Percentiles rank a stretch among this genome's conserved stretches.
These are phyloP conservation scores for Aplysia californica DNA, from an alignment of 1,140 invertebrate species.

Conservation along the genomic window DNA sequence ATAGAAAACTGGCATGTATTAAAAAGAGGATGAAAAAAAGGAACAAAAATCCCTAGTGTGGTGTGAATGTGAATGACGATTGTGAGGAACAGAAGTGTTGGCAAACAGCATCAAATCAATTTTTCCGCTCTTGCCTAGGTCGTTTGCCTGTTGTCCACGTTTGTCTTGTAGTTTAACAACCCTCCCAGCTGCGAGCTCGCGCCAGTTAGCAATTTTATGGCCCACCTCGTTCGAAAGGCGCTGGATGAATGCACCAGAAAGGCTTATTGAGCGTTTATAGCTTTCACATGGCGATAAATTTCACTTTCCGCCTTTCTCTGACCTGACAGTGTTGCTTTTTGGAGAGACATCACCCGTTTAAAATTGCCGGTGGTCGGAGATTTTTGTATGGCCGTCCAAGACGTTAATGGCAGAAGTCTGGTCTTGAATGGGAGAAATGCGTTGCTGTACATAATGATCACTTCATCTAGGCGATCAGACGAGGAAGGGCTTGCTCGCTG, in stretches of 20 bases:
- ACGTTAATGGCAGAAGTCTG: conserved; percentile 1
- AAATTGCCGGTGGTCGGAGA: conserved; percentile 11
- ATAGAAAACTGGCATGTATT: too few species aligned
- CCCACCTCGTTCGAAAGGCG: neutral
- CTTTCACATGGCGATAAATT: conserved; percentile 23
- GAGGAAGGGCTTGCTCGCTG: neutral
- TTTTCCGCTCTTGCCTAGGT: neutral
- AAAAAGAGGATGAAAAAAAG: too few species aligned
- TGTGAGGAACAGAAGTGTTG: too few species aligned
- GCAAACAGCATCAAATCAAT: conserved; percentile 12
- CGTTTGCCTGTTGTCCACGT: neutral
- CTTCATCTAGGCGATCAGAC: conserved; percentile 6
- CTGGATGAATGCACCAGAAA: neutral
- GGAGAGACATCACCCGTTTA: conserved; percentile 13
- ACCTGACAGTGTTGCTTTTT: conserved; percentile 16
- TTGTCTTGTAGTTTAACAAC: conserved; percentile 8
- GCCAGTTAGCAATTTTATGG: conserved; percentile 9
- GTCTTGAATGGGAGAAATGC: neutral
- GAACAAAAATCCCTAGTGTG: too few species aligned
- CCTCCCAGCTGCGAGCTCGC: neutral
- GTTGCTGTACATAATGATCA: conserved; percentile 17
- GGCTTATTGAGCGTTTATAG: neutral
- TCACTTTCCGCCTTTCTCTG: conserved; percentile 11
- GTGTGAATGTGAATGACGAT: too few species aligned
- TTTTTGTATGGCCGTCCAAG: conserved; percentile 1